Evolutionary conservation across 2,113 vertebrate genomes (phyloP).

Genomic region (Megatriorchis doriae): DNA sequence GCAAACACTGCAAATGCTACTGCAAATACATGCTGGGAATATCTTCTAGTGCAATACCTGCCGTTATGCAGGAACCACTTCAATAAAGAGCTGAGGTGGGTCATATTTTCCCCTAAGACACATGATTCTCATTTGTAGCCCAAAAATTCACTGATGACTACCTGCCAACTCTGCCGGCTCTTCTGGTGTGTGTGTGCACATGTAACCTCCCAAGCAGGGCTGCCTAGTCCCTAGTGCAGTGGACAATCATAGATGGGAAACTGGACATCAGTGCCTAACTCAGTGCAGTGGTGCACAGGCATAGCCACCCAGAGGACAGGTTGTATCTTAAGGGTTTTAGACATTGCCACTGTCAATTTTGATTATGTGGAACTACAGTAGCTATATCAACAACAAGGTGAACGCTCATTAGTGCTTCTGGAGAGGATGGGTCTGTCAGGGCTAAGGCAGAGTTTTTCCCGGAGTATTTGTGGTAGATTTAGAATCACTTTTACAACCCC

Average conservation of each 20-base stretch:
- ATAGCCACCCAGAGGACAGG: too few species aligned
- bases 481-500: neutral
- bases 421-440: neutral
- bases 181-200: too few species aligned
- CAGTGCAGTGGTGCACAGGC: neutral
- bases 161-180: neutral
- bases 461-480: too few species aligned
- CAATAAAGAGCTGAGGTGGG: neutral
- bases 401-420: neutral
- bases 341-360: too few species aligned
- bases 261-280: neutral
- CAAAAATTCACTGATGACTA: too few species aligned
- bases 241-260: too few species aligned
- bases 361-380: neutral
- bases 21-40: neutral
- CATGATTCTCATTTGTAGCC: neutral
- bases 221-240: rapidly evolving
- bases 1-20: neutral
- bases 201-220: rapidly evolving
- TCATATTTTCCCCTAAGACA: neutral
- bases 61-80: neutral
- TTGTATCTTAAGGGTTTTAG: too few species aligned
- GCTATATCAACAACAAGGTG: too few species aligned
- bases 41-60: neutral
- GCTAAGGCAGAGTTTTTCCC: neutral